Conservation (phyloP, 37 sponge, comb jelly and placozoan genomes). For the Amphimedon queenslandica region DNA sequence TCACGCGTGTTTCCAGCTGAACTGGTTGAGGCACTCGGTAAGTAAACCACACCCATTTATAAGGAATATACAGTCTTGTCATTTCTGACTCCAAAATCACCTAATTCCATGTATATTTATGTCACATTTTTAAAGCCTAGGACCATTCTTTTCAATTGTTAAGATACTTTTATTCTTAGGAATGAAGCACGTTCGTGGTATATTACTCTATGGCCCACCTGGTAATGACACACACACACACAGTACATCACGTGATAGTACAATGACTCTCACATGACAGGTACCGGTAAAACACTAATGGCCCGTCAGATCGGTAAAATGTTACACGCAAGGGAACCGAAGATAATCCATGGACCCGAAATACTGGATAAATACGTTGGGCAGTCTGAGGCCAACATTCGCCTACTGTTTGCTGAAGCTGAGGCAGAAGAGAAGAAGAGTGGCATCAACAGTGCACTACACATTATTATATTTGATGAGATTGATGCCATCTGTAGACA, state of each 20-base stretch:
- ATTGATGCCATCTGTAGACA: slow-evolving; percentile 98
- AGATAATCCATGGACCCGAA: slow-evolving; percentile 95
- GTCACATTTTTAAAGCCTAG: no score
- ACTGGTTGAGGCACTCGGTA: slow-evolving; percentile 87
- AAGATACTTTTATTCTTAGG: slow-evolving; percentile 20
- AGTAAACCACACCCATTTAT: no score
- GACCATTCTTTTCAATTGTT: background rate
- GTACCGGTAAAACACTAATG: slow-evolving; percentile 98
- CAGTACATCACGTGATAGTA: no score
- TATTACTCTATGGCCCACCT: slow-evolving; percentile 90
- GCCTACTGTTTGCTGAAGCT: slow-evolving; percentile 90
- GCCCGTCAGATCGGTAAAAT: slow-evolving; percentile 99
- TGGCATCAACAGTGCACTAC: slow-evolving; percentile 87
- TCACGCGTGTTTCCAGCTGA: slow-evolving; percentile 97
- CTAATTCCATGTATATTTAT: no score
- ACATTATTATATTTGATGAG: slow-evolving; percentile 99
- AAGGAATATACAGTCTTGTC: no score
- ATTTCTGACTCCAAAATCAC: no score
- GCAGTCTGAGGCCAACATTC: slow-evolving; percentile 95
- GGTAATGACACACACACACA: slow-evolving; percentile 34
- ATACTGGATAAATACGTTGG: slow-evolving; percentile 98
- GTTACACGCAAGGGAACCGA: slow-evolving; percentile 95
- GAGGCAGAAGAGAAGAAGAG: slow-evolving; percentile 92
- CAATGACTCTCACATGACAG: slow-evolving; percentile 48
- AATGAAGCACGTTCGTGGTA: slow-evolving; percentile 90